These are phyloP conservation scores for Ormia ochracea DNA, from an alignment of 2,888 invertebrate species.

Conservation along the genomic window DNA sequence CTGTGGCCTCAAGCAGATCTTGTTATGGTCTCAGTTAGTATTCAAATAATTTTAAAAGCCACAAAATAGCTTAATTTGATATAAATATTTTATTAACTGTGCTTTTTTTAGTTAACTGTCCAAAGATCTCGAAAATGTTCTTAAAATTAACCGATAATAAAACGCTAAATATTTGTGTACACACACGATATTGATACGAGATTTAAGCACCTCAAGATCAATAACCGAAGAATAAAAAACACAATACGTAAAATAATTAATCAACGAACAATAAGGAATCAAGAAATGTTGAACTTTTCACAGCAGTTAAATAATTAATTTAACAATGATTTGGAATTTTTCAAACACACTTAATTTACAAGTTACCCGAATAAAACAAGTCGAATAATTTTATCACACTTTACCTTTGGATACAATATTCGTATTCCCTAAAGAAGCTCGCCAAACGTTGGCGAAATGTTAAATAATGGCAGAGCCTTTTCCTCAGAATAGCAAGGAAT, in stretches of 20 bases:
- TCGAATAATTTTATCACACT: no score
- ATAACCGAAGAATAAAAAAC: conserved; percentile 39
- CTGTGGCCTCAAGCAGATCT: no score
- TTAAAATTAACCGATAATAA: not conserved
- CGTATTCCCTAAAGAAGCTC: no score
- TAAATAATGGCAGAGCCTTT: no score
- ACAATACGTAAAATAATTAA: not conserved
- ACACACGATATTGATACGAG: conserved; percentile 6
- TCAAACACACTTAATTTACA: not conserved
- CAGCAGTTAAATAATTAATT: conserved; percentile 6
- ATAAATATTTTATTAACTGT: conserved; percentile 4
- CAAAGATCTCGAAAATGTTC: not conserved
- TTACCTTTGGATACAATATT: no score
- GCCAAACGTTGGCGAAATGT: no score
- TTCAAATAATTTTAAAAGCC: not conserved
- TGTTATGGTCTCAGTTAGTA: no score
- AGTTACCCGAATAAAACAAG: no score
- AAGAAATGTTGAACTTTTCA: conserved; percentile 14
- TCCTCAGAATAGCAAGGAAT: no score
- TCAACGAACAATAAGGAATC: not conserved
- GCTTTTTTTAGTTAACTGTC: conserved; percentile 30
- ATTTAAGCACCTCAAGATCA: conserved; percentile 29
- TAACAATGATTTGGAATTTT: not conserved
- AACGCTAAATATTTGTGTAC: no score
- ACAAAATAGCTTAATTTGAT: not conserved